Base-by-base conservation (phyloP, 2,888 invertebrate genomes). In the Drosophila putrida region DNA sequence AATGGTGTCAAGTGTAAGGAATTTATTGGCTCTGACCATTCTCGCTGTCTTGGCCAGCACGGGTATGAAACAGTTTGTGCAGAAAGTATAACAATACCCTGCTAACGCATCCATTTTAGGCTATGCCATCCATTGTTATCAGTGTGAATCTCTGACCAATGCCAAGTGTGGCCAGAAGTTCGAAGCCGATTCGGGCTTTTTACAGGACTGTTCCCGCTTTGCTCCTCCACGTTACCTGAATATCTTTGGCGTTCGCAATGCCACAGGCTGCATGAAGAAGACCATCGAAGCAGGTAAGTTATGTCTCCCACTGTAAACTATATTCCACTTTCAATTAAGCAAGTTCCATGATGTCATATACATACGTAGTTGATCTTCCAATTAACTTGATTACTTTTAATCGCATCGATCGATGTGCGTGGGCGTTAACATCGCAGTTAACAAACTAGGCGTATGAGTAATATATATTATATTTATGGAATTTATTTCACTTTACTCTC, bases 221-320 rank as follows among this genome's bases (percentile, higher is more conserved):
- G 61, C 86, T 15, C 82, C 91, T 15, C 92, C 92, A n/a, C 86
- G 90, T 35, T 90, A 78, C 79, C 73, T 90, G 63, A 61, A 83
- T 55, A 60, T 88, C 68, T 60, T 78, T 4, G 68, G 77, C 11
- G 1, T 9, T 9, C 6, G 6, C 50, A 92, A 91, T 76, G 92
- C 91, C 65, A 92, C 91, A 25, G 92, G 92, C 51, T 92, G 91
- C 85, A 89, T 92, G 90, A 91, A 88, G 82, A 90, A 90, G 78
- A 78, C 70, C 47, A 69, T 92, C 49, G 90, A 90, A 10, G 71
- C 76, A 55, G 66, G 91, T 92, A 86, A 92, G 92, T 90, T 8
- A 0, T 25, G 31, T 20, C 20, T 20, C 20, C 20, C 15, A 38
- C 36, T 31, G 6, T 27, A 5, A 47, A 49, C 1, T 15, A 5